Evolutionary conservation across 2,113 vertebrate genomes (phyloP).

Genomic region (Camelus dromedarius): DNA sequence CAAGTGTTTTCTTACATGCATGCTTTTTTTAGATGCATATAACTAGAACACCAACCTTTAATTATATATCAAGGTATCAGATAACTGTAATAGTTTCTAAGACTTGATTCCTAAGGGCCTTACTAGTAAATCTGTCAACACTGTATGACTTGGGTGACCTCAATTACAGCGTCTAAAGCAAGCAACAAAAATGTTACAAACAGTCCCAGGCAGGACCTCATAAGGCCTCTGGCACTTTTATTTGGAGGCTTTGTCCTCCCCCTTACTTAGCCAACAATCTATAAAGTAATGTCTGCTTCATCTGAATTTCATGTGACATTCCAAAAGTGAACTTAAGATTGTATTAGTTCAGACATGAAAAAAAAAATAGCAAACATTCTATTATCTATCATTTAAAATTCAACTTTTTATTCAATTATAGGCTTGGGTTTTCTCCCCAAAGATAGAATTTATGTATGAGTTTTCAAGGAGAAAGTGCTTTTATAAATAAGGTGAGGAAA

Average conservation of each 20-base stretch:
- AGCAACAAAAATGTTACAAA: neutral
- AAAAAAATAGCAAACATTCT: conserved; percentile 3
- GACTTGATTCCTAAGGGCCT: neutral
- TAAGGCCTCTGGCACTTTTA: neutral
- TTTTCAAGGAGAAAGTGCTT: conserved; percentile 33
- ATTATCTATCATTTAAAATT: conserved; percentile 31
- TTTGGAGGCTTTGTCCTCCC: neutral
- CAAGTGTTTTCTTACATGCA: conserved; percentile 2
- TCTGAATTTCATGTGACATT: conserved; percentile 37
- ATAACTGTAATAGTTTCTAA: conserved; percentile 21
- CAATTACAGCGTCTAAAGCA: neutral
- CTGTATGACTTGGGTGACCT: neutral
- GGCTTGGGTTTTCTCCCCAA: neutral
- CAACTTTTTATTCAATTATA: neutral
- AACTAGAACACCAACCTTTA: conserved; percentile 37
- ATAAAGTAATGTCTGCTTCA: conserved; percentile 14
- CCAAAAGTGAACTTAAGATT: conserved; percentile 50
- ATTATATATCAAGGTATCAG: neutral
- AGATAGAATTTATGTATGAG: neutral
- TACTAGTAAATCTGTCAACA: neutral
- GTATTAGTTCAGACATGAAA: conserved; percentile 4
- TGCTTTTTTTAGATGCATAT: conserved; percentile 37
- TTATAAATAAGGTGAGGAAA: conserved; percentile 47
- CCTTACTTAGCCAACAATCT: conserved; percentile 11
- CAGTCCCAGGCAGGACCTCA: neutral